phyloP scores from a whole-genome alignment of 2,113 vertebrate genomes.

The Stegostoma tigrinum region DNA sequence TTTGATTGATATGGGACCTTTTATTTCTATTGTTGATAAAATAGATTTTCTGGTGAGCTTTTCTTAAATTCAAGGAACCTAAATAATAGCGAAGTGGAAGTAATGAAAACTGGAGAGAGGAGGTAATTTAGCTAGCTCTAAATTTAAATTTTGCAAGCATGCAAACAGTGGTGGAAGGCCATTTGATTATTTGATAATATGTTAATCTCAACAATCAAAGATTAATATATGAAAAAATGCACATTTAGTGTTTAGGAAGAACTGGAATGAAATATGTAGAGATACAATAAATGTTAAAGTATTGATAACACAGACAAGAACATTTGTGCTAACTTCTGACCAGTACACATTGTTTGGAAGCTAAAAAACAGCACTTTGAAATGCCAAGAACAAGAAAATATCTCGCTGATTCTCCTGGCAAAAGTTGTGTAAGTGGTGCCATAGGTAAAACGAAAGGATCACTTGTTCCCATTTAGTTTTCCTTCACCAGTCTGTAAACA shows the following conservation, averaged over 20 bases:
- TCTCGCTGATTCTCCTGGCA: neutral
- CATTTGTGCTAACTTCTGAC: neutral
- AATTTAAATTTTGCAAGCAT: neutral
- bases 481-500: neutral
- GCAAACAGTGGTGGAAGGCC: neutral
- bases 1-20: neutral
- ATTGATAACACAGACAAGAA: neutral
- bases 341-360: neutral
- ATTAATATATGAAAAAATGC: neutral
- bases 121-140: neutral
- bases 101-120: neutral
- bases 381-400: neutral
- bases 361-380: neutral
- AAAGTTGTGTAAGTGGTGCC: too few relatives aligned
- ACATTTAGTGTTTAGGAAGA: neutral
- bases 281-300: neutral
- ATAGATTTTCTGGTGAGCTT: neutral
- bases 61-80: neutral
- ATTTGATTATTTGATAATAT: neutral
- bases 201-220: neutral
- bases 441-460: neutral
- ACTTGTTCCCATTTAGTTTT: neutral
- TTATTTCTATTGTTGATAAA: neutral
- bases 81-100: neutral
- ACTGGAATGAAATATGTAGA: neutral